Percentiles rank a stretch among this genome's conserved stretches.
Conservation (phyloP, 2,888 invertebrate species). For the Drosophila suboccidentalis region DNA sequence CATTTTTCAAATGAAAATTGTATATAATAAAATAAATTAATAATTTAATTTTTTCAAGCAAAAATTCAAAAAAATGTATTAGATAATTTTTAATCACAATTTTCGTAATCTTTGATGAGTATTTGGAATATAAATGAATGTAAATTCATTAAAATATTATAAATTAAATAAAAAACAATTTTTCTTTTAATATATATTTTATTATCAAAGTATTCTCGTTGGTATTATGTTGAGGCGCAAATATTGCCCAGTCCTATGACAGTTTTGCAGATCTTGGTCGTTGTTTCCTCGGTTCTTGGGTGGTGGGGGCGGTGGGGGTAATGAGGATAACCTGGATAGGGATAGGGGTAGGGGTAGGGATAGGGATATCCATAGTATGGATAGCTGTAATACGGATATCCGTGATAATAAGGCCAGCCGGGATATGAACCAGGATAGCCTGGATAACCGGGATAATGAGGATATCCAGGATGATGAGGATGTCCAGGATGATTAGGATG, state of each 20-base stretch:
- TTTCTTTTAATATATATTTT: background rate
- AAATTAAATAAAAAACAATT: background rate
- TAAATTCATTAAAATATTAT: background rate
- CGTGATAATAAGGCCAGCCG: background rate
- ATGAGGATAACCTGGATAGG: conserved; percentile 12
- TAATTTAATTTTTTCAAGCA: too few species aligned
- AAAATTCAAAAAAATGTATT: too few species aligned
- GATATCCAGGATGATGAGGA: background rate
- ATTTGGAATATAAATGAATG: too few species aligned
- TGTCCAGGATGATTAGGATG: background rate
- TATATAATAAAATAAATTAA: too few species aligned
- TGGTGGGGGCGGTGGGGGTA: background rate
- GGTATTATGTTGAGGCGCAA: background rate
- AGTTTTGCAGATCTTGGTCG: conserved; percentile 10
- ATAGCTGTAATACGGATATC: background rate
- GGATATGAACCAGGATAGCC: background rate
- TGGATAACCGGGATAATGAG: background rate
- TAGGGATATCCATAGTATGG: conserved; percentile 3
- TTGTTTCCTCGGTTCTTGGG: background rate
- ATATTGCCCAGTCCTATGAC: background rate
- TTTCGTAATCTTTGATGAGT: too few species aligned
- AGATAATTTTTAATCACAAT: too few species aligned
- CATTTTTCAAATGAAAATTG: too few species aligned
- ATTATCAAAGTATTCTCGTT: background rate
- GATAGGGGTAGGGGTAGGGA: background rate